phyloP scores from a whole-genome alignment of 2,797 vertebrate genomes.

The Leptoclinus maculatus region DNA sequence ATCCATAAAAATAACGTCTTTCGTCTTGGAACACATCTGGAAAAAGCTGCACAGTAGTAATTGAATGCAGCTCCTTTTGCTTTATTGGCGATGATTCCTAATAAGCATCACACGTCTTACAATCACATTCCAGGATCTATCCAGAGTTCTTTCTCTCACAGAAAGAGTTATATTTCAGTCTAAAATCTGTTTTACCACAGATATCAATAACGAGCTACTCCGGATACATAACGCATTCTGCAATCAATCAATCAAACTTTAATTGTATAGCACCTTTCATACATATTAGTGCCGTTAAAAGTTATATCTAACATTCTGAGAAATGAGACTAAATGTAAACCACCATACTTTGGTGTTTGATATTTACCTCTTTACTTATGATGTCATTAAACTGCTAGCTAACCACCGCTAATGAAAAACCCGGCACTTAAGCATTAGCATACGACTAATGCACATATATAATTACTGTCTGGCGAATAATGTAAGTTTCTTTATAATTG shows the following conservation, averaged over 20 bases:
- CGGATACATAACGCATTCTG: neutral
- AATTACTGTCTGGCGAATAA: too few species aligned
- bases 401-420: too few species aligned
- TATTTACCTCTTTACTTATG: too few species aligned
- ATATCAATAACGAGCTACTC: neutral
- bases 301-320: neutral
- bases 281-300: neutral
- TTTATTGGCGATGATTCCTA: neutral
- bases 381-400: too few species aligned
- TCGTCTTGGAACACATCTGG: too few species aligned
- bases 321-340: neutral
- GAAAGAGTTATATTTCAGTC: too few species aligned
- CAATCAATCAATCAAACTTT: neutral
- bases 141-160: neutral
- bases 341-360: neutral
- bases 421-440: too few species aligned
- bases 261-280: too few species aligned
- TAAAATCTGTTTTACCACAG: neutral
- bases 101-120: neutral
- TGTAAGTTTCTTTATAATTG: too few species aligned
- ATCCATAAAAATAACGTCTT: constrained; percentile 4
- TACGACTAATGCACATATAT: too few species aligned
- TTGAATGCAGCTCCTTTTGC: neutral
- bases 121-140: neutral
- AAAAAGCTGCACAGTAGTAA: too few species aligned